These are phyloP conservation scores for Turnix velox DNA, from an alignment of 2,113 vertebrate genomes.

Conservation along the genomic window DNA sequence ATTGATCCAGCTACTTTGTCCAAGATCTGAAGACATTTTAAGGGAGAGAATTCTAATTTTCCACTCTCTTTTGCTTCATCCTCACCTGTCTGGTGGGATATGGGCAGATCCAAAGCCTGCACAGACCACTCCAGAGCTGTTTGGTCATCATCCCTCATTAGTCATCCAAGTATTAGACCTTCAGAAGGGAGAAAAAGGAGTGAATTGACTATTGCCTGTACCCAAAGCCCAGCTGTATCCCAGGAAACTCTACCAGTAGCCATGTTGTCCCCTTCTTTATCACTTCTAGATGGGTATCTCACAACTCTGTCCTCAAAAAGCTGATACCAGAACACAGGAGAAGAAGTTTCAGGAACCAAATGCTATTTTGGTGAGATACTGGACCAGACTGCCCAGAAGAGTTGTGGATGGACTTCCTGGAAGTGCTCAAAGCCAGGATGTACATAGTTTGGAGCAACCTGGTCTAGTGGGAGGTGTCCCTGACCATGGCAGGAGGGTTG, in stretches of 20 bases:
- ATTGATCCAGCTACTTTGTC: neutral
- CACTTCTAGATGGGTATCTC: neutral
- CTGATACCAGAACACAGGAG: neutral
- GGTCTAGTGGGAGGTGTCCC: too few relatives aligned
- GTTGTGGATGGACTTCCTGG: too few relatives aligned
- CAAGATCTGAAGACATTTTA: neutral
- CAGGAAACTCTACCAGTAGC: neutral
- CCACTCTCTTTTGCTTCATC: neutral
- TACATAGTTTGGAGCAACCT: too few relatives aligned
- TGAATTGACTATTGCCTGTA: neutral
- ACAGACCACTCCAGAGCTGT: neutral
- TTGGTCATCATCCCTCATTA: neutral
- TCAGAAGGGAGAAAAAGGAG: neutral
- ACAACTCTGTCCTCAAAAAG: neutral
- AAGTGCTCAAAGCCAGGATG: too few relatives aligned
- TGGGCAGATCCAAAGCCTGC: neutral
- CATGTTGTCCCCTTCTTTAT: neutral
- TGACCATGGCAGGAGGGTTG: too few relatives aligned
- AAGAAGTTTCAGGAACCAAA: neutral
- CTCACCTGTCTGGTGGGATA: neutral
- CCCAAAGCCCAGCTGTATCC: neutral
- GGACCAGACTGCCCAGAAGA: too few relatives aligned
- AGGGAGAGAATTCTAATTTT: accelerated
- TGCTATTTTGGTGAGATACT: too few relatives aligned
- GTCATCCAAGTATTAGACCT: neutral